Percentiles rank a stretch among this genome's conserved stretches.
These are phyloP conservation scores for Brenthis ino DNA, from an alignment of 2,888 invertebrate genomes.

Conservation along the genomic window DNA sequence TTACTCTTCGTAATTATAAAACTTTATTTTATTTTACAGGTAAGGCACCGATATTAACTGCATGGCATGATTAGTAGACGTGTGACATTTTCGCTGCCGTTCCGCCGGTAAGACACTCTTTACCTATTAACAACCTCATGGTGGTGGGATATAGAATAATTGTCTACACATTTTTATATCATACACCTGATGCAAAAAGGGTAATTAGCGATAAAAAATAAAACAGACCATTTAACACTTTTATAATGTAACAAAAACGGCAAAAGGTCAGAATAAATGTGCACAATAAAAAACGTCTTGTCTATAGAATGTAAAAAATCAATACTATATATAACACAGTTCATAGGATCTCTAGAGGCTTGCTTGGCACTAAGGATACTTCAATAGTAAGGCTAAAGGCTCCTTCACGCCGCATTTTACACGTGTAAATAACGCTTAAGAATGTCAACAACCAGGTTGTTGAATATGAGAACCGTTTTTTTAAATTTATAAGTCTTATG, in stretches of 20 bases:
- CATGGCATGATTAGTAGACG: constrained; percentile 76
- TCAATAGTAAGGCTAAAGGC: background rate
- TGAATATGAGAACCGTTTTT: background rate
- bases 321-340: too few species aligned
- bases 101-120: constrained; percentile 62
- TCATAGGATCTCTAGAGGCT: background rate
- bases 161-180: constrained; percentile 1
- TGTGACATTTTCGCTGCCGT: constrained; percentile 67
- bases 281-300: too few species aligned
- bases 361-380: background rate
- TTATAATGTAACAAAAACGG: too few species aligned
- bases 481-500: background rate
- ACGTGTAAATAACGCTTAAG: background rate
- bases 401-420: background rate
- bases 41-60: constrained; percentile 65
- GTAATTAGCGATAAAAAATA: background rate
- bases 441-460: background rate
- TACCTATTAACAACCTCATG: constrained; percentile 34
- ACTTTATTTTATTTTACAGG: constrained; percentile 52
- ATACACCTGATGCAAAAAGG: background rate
- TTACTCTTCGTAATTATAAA: too few species aligned
- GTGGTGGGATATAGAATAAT: constrained; percentile 45
- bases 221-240: too few species aligned
- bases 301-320: too few species aligned
- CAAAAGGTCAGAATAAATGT: too few species aligned